Base-by-base conservation (phyloP, 2,113 vertebrate genomes). In the Catharus minimus region DNA sequence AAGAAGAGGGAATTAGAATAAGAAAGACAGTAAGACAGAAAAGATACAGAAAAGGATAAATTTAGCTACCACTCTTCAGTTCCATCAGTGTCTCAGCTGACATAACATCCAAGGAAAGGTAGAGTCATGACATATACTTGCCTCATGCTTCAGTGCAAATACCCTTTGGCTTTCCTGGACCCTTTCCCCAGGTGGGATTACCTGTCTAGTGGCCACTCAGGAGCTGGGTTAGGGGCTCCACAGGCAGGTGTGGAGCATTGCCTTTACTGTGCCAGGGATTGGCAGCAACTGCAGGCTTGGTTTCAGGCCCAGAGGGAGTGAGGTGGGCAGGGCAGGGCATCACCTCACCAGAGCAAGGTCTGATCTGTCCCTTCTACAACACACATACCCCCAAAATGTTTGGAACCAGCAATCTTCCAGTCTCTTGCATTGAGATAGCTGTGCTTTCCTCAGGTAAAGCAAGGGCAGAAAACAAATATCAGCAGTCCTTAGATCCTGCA, bases 301-400 rank as follows among this genome's bases (percentile, higher is more conserved):
- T 46, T 18, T 46, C 7, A 27, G 7, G 26, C 9, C 10, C 9
- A 2, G 33, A 7, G 5, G 26, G 7, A 13, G 4, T 53, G 9
- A 22, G 27, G 7, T 64, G 39, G 6, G 49, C 18, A 11, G n/a
- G 39, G 6, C 14, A 64, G 68, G 18, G 23, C 23, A 19, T 5
- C 1, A 1, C 12, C 28, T 64, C 58, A 55, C 7, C 58, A 28
- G 7, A 64, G 15, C 15, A 47, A 23, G 18, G 11, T 3, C 18
- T 46, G n/a, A n/a, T 18, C 27, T 47, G 18, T 6, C 3, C 22
- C 18, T 72, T 47, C 17, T 20, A 13, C 22, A 13, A 13, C 10
- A 15, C 5, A 19, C 6, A 7, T 1, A 0, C 4, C 11, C 23
- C n/a, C 1, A 1, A 47, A 28, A 13, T 56, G 1, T 64, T 47